Conservation (phyloP, 2,888 invertebrate species). For the Stenolophus ochropezus region DNA sequence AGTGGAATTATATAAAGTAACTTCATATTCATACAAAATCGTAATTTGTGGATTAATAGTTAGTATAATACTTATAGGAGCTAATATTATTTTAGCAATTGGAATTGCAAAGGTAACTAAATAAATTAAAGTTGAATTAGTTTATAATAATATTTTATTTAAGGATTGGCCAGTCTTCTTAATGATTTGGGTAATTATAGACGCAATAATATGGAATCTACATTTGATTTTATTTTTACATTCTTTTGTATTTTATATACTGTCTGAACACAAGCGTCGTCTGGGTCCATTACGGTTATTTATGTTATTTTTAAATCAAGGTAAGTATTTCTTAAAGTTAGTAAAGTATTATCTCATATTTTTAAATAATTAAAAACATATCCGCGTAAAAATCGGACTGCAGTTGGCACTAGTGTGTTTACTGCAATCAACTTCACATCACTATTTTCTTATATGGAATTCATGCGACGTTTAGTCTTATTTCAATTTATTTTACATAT, state of each 20-base stretch:
- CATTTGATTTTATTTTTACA: constrained; percentile 34
- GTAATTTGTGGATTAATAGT: not conserved
- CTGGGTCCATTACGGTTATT: not conserved
- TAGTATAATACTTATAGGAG: not conserved
- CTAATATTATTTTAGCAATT: constrained; percentile 19
- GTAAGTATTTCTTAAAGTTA: constrained; percentile 14
- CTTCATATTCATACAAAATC: not conserved
- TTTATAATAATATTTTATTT: no score
- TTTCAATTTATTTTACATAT: no score
- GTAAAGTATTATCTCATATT: no score
- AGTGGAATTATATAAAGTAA: not conserved
- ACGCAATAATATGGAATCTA: constrained; percentile 40
- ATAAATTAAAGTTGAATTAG: no score
- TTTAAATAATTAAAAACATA: no score
- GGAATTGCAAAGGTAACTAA: constrained; percentile 18
- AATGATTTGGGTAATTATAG: constrained; percentile 37
- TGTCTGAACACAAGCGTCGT: not conserved
- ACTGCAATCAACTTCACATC: no score
- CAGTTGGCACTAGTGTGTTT: no score
- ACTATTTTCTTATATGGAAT: no score
- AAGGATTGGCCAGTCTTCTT: constrained; percentile 40
- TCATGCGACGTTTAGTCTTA: no score
- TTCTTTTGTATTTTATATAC: constrained; percentile 3
- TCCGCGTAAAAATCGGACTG: no score
- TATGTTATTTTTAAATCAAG: constrained; percentile 26